phyloP scores from a whole-genome alignment of 2,113 vertebrate genomes.

The Ondatra zibethicus region DNA sequence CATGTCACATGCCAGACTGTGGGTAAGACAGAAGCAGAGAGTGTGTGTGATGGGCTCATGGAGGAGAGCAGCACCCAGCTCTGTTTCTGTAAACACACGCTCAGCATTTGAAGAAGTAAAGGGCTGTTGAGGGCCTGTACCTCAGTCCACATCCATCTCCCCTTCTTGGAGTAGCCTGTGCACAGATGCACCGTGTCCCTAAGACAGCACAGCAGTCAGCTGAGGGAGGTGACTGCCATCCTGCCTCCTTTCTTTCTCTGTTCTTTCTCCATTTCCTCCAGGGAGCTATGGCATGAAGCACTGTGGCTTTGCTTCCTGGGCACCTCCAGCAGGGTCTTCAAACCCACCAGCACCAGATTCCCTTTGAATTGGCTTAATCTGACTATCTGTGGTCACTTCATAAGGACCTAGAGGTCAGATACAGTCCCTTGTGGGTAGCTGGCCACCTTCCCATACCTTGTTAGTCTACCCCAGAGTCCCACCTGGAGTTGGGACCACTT shows the following conservation, averaged over 20 bases:
- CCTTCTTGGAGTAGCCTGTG: neutral
- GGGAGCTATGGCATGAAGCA: neutral
- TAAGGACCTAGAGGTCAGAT: neutral
- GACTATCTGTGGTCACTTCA: neutral
- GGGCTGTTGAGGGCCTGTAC: fast-evolving
- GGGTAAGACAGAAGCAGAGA: fast-evolving
- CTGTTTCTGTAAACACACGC: neutral
- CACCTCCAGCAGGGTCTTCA: neutral
- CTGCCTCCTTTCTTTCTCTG: neutral
- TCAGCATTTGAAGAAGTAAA: slow-evolving; percentile 76
- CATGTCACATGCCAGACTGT: fast-evolving
- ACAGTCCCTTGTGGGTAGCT: neutral
- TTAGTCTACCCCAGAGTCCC: neutral
- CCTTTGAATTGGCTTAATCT: neutral
- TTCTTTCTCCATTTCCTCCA: neutral
- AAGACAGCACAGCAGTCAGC: fast-evolving
- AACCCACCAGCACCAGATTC: neutral
- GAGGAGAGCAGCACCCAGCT: neutral
- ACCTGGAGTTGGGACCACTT: neutral
- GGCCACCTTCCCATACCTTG: neutral
- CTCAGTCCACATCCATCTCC: neutral
- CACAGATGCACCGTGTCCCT: neutral
- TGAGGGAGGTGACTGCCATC: fast-evolving
- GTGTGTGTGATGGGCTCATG: fast-evolving
- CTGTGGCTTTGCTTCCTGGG: neutral